Percentiles rank a stretch among this genome's conserved stretches.
These are phyloP conservation scores for Aulostomus chinensis DNA, from an alignment of 2,797 vertebrate species.

Conservation along the genomic window DNA sequence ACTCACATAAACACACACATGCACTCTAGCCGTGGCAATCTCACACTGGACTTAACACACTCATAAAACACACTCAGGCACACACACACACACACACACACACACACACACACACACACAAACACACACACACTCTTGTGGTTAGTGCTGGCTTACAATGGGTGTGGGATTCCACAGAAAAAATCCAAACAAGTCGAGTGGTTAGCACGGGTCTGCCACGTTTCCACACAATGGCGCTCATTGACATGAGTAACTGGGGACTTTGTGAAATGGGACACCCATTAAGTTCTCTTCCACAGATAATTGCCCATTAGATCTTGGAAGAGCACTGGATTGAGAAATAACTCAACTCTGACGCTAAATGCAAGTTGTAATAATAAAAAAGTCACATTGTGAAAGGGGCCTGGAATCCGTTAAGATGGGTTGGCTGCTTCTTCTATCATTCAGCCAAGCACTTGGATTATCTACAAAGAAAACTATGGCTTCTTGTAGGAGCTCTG, in stretches of 20 bases:
- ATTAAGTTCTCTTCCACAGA: constrained; percentile 74
- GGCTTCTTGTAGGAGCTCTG: constrained; percentile 48
- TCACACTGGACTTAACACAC: constrained; percentile 27
- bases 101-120: constrained; percentile 11
- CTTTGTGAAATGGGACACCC: constrained; percentile 76
- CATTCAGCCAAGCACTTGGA: constrained; percentile 65
- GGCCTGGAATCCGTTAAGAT: constrained; percentile 68
- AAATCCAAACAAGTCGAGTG: constrained; percentile 72
- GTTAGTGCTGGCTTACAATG: constrained; percentile 74
- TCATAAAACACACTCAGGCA: constrained; percentile 26
- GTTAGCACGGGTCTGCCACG: constrained; percentile 70
- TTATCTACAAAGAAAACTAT: constrained; percentile 65
- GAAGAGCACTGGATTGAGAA: constrained; percentile 67
- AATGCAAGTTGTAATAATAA: constrained; percentile 69
- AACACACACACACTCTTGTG: constrained; percentile 53
- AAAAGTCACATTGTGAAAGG: constrained; percentile 68
- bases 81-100: constrained; percentile 13
- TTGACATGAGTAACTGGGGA: constrained; percentile 74
- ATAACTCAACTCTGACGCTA: constrained; percentile 65
- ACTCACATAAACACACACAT: constrained; percentile 3
- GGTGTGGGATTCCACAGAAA: constrained; percentile 74
- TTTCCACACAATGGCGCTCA: constrained; percentile 77
- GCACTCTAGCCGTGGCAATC: constrained; percentile 11
- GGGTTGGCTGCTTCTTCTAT: constrained; percentile 55
- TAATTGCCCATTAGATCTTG: constrained; percentile 76